Percentiles rank a stretch among this genome's conserved stretches.
These are phyloP conservation scores for Megalurothrips usitatus DNA, from an alignment of 2,888 invertebrate genomes.

Conservation along the genomic window DNA sequence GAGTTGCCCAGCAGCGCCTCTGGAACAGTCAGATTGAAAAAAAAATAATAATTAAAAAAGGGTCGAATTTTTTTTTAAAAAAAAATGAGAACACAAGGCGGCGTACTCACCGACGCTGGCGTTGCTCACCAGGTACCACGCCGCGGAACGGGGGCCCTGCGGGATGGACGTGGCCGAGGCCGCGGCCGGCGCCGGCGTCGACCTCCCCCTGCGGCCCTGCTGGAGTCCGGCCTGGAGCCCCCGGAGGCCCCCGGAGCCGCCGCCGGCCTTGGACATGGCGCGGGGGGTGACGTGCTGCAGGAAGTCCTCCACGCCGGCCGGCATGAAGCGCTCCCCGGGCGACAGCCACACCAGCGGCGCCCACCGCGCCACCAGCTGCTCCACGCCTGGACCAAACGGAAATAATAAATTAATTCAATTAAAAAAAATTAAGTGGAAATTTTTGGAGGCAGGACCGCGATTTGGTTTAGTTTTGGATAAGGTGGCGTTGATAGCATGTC, in stretches of 20 bases:
- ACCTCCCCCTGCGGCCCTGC: conserved; percentile 36
- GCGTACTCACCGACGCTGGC: conserved; percentile 46
- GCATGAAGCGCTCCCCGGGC: conserved; percentile 60
- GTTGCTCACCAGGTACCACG: conserved; percentile 52
- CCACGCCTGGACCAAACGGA: conserved; percentile 37
- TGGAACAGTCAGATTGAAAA: conserved; percentile 40
- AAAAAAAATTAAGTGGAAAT: no score
- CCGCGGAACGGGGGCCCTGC: conserved; percentile 44
- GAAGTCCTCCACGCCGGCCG: conserved; percentile 58
- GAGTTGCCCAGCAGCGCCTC: conserved; percentile 47
- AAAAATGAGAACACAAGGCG: no score
- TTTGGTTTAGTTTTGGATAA: no score
- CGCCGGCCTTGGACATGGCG: conserved; percentile 17
- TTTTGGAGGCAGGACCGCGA: no score
- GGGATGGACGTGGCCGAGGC: conserved; percentile 39
- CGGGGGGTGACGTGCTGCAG: conserved; percentile 51
- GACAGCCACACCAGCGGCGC: conserved; percentile 63
- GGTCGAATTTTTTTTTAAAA: no score
- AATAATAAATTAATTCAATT: no score
- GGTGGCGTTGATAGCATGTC: no score
- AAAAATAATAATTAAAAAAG: conserved; percentile 16
- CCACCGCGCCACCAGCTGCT: conserved; percentile 55
- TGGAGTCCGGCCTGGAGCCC: conserved; percentile 50
- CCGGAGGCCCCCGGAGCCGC: conserved; percentile 20
- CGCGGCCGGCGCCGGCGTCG: conserved; percentile 41